Percentiles rank a stretch among this genome's conserved stretches.
Conservation (phyloP, 2,888 invertebrate genomes). For the Acleris holmiana region DNA sequence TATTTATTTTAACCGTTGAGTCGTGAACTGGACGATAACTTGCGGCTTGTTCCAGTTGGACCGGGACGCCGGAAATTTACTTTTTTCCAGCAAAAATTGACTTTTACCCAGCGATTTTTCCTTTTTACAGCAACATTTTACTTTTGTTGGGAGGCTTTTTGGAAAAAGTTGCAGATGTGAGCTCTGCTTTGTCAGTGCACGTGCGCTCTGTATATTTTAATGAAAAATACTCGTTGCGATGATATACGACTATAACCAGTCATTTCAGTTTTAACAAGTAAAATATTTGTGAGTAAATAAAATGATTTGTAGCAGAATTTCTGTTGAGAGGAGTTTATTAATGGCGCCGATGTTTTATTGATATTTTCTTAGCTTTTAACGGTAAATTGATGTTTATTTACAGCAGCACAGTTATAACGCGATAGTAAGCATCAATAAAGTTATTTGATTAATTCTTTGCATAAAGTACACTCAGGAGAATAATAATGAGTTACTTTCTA, state of each 20-base stretch:
- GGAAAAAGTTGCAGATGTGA: not conserved
- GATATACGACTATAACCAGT: not conserved
- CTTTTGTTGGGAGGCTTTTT: not conserved
- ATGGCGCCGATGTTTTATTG: too few relatives aligned
- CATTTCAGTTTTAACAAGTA: not conserved
- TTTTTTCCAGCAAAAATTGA: conserved; percentile 18
- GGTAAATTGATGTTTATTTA: too few relatives aligned
- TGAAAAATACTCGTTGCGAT: not conserved
- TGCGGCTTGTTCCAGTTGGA: conserved; percentile 23
- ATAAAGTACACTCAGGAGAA: too few relatives aligned
- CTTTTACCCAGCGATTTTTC: conserved; percentile 4
- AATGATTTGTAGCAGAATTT: too few relatives aligned
- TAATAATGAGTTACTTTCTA: too few relatives aligned
- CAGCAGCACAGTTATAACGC: too few relatives aligned
- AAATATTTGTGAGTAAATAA: too few relatives aligned
- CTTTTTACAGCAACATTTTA: not conserved
- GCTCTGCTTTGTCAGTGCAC: not conserved
- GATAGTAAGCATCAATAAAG: too few relatives aligned
- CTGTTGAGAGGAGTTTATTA: too few relatives aligned
- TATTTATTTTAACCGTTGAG: conserved; percentile 35
- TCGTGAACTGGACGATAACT: conserved; percentile 38
- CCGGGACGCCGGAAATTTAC: conserved; percentile 14
- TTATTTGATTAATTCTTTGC: too few relatives aligned
- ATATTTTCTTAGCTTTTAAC: too few relatives aligned
- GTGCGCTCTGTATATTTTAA: not conserved